A percentile compares a stretch with the other conserved stretches of the same genome.
These are phyloP conservation scores for Thaleichthys pacificus DNA, from an alignment of 2,797 vertebrate species.

Conservation along the genomic window DNA sequence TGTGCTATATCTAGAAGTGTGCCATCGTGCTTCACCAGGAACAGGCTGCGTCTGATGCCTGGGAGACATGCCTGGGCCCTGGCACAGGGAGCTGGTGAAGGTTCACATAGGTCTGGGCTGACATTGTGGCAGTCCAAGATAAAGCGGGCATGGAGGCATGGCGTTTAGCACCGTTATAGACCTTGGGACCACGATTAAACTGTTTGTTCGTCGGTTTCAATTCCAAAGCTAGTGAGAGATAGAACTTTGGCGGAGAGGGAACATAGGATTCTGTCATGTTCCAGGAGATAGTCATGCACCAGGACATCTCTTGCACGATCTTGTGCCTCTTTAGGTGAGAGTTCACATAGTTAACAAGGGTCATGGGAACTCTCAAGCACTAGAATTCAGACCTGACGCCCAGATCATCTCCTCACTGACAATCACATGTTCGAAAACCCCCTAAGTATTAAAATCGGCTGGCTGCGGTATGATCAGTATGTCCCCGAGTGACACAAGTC, in stretches of 20 bases:
- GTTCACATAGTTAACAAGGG: constrained; percentile 10
- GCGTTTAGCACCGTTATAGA: not conserved
- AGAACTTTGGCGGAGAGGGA: not conserved
- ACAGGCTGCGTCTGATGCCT: not conserved
- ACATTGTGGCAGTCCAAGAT: not conserved
- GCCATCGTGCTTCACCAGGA: not conserved
- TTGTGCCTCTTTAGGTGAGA: constrained; percentile 3
- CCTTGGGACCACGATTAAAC: not conserved
- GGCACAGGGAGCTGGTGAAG: not conserved
- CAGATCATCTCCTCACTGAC: not conserved
- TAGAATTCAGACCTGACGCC: not conserved
- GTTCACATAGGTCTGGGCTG: constrained; percentile 4
- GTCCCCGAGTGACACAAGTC: not conserved
- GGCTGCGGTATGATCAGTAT: not conserved
- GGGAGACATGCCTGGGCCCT: not conserved
- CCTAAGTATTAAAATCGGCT: not conserved
- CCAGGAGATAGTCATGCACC: not conserved
- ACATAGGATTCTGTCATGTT: not conserved
- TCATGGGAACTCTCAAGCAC: constrained; percentile 3
- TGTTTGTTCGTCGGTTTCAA: not conserved
- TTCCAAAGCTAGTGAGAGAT: not conserved
- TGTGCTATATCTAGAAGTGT: not conserved
- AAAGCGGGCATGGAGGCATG: not conserved
- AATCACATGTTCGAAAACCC: not conserved
- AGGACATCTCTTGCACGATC: constrained; percentile 9